Evolutionary conservation across 2,888 invertebrate species (phyloP), one percentile per base, ranked within the genome.

Genomic region (Chaetoderma sp.): DNA sequence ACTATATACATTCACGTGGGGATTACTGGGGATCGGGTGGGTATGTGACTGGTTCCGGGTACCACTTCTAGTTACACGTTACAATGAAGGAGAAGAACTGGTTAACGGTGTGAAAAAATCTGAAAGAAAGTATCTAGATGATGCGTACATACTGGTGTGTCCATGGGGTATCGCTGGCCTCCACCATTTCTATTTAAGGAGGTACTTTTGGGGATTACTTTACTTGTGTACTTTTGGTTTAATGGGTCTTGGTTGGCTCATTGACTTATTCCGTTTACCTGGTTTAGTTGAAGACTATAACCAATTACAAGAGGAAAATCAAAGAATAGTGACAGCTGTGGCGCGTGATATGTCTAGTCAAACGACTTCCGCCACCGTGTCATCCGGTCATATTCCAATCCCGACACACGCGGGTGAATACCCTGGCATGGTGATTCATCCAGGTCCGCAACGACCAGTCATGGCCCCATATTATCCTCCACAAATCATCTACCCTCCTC

Each of bases 1-100:
- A 1, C 33, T 74, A 4, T 79, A 79, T 52, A 69, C 71, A 33
- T 72, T 72, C 27, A 78, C 79, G 5, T 60, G 73, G 18, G 79
- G 76, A 1, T 33, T 62, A 4, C 60, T 75, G 13, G 77, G 77
- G 23, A 47, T 77, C 6, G 78, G 79, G 16, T 80, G 77, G 75
- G 33, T 80, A 0, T 65, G 72, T 16, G 82, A 82, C 65, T 75
- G 76, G 69, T 74, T 77, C 63, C 67, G 82, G 25, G 65, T 77
- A 21, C 72, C 73, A 5, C 47, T 64, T 27, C 65, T 80, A 6
- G 75, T 78, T n/a, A 63, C 67, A 21, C 59, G 78, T 6, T 65
- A 72, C 13, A 79, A 77, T 60, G 62, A 63, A n/a, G 58, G 63
- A 5, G 16, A 16, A 10, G 52, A 65, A 36, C 28, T 55, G 57